These are phyloP conservation scores for Gallinago paraguaiae DNA, from an alignment of 2,113 vertebrate genomes.

Conservation along the genomic window DNA sequence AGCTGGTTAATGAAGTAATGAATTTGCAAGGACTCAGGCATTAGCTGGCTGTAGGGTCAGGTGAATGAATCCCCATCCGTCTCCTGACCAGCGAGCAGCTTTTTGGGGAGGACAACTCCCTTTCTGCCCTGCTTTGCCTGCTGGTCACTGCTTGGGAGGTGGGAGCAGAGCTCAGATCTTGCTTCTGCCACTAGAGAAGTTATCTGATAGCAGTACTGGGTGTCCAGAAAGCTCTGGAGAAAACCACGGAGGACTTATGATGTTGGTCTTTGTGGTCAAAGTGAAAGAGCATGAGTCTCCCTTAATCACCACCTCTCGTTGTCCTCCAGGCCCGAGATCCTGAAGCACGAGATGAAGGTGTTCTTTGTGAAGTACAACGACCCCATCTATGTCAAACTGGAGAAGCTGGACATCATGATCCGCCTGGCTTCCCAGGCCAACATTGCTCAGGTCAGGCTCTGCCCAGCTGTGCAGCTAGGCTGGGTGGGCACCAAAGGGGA, in stretches of 20 bases:
- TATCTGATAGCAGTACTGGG: rapidly evolving
- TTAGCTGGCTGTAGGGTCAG: background rate
- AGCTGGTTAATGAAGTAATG: background rate
- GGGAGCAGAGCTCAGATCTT: background rate
- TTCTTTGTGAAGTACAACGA: conserved; percentile 99
- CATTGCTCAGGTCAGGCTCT: conserved; percentile 89
- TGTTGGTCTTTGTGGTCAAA: background rate
- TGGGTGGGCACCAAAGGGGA: background rate
- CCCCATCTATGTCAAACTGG: conserved; percentile 97
- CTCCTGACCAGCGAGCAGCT: rapidly evolving
- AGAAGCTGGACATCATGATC: conserved; percentile 99
- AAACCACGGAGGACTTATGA: background rate
- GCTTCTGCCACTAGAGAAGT: background rate
- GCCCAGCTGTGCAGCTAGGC: background rate
- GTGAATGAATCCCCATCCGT: rapidly evolving
- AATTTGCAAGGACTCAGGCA: background rate
- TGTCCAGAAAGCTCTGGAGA: background rate
- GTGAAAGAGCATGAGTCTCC: rapidly evolving
- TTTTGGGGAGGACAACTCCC: background rate
- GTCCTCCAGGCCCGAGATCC: conserved; percentile 87
- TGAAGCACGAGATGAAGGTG: conserved; percentile 99
- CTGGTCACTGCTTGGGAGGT: background rate
- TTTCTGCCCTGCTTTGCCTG: background rate
- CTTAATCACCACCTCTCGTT: rapidly evolving
- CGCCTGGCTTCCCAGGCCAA: conserved; percentile 97